A percentile compares a stretch with the other conserved stretches of the same genome.
phyloP scores from a whole-genome alignment of 2,797 vertebrate species.

The Sorex maritimensis region DNA sequence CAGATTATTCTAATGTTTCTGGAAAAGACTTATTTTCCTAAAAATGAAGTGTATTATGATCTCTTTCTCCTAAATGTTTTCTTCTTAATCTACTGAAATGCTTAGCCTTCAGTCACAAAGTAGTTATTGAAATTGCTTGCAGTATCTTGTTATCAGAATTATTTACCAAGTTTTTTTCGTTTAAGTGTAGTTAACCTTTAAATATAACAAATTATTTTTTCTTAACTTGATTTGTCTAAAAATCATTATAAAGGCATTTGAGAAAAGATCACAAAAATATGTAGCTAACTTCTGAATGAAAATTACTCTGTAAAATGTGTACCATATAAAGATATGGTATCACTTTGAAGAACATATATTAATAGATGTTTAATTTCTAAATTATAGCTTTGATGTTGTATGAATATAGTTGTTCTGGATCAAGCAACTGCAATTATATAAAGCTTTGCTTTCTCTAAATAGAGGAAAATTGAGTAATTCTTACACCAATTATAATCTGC shows the following conservation, averaged over 20 bases:
- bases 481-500: slow-evolving; percentile 19
- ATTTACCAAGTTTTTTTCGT: slow-evolving; percentile 54
- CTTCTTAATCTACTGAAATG: not conserved
- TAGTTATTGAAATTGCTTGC: slow-evolving; percentile 25
- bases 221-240: slow-evolving; percentile 68
- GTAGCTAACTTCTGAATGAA: slow-evolving; percentile 62
- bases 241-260: slow-evolving; percentile 53
- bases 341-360: slow-evolving; percentile 54
- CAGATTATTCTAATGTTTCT: slow-evolving; percentile 15
- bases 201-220: slow-evolving; percentile 73
- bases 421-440: slow-evolving; percentile 58
- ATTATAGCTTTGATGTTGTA: slow-evolving; percentile 46
- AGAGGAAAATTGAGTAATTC: slow-evolving; percentile 53
- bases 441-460: slow-evolving; percentile 62
- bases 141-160: slow-evolving; percentile 61
- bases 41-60: not conserved
- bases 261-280: slow-evolving; percentile 57
- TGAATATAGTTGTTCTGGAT: slow-evolving; percentile 39
- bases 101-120: not conserved
- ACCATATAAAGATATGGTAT: slow-evolving; percentile 10
- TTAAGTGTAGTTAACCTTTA: slow-evolving; percentile 58
- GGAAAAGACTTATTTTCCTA: not conserved
- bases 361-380: slow-evolving; percentile 66
- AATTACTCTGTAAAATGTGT: slow-evolving; percentile 61
- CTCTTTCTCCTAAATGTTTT: slow-evolving; percentile 60